Evolutionary conservation across 2,888 invertebrate genomes (phyloP).

Genomic region (Lasiommata megera): DNA sequence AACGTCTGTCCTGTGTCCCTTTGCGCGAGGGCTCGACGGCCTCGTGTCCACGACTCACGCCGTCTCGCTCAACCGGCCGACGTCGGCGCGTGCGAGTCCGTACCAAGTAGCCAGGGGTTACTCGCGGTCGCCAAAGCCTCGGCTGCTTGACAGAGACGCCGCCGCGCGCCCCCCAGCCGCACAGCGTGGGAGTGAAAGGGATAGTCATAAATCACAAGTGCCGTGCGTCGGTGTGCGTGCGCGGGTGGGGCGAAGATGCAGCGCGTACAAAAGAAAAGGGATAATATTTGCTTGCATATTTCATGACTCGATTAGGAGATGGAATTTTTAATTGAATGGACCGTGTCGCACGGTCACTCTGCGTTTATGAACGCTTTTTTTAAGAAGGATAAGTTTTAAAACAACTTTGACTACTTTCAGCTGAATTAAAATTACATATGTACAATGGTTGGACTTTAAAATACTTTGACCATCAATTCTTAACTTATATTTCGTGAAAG

Average conservation of each 20-base stretch:
- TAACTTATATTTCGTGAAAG: neutral
- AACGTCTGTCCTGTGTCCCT: constrained; percentile 82
- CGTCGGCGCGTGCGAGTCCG: constrained; percentile 78
- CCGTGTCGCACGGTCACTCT: constrained; percentile 66
- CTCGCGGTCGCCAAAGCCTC: constrained; percentile 78
- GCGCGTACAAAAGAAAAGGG: constrained; percentile 80
- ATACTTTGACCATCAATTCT: neutral
- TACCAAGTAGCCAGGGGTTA: constrained; percentile 80
- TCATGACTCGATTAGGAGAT: constrained; percentile 81
- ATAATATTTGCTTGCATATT: constrained; percentile 82
- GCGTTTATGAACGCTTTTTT: constrained; percentile 32
- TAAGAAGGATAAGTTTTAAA: constrained; percentile 18
- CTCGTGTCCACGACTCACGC: constrained; percentile 73
- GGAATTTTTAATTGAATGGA: constrained; percentile 81
- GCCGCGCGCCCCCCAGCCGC: constrained; percentile 45
- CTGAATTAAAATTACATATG: constrained; percentile 8
- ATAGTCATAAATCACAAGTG: constrained; percentile 66
- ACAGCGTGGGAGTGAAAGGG: constrained; percentile 54
- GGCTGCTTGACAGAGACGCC: constrained; percentile 70
- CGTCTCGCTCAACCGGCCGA: constrained; percentile 77
- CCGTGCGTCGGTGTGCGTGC: constrained; percentile 79
- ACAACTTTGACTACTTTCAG: constrained; percentile 18
- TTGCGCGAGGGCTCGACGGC: constrained; percentile 77
- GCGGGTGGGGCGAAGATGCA: constrained; percentile 81
- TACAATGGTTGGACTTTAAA: constrained; percentile 9